A percentile compares a stretch with the other conserved stretches of the same genome.
These are phyloP conservation scores for Hesperophylax magnus DNA, from an alignment of 1,140 invertebrate genomes.

Conservation along the genomic window DNA sequence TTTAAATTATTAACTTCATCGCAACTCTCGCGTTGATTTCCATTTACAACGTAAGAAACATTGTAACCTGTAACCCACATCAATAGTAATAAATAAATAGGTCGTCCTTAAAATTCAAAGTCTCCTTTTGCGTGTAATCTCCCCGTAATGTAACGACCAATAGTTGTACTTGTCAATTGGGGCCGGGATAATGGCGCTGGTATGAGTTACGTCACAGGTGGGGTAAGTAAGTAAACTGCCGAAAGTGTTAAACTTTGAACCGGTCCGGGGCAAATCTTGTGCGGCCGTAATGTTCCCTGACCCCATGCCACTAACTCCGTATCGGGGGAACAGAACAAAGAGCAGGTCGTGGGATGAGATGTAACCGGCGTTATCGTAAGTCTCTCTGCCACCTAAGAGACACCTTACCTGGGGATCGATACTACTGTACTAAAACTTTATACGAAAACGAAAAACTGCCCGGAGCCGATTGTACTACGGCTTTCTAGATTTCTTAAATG, in stretches of 20 bases:
- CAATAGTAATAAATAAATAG: no score
- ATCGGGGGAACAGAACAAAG: conserved; percentile 5
- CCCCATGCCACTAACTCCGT: conserved; percentile 12
- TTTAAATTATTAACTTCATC: no score
- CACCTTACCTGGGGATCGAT: background rate
- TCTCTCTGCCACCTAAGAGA: background rate
- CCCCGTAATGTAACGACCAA: no score
- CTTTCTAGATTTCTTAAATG: no score
- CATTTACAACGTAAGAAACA: no score
- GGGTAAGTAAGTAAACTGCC: conserved; percentile 35
- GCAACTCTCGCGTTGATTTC: no score
- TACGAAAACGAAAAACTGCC: no score
- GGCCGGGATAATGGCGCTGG: background rate
- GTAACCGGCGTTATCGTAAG: background rate
- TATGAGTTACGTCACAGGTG: conserved; percentile 12
- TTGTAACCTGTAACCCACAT: no score
- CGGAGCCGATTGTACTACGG: no score
- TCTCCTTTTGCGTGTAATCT: no score
- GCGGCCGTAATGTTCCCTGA: conserved; percentile 42
- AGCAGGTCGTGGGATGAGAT: conserved; percentile 6
- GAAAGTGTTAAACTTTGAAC: conserved; percentile 47
- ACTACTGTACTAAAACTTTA: background rate
- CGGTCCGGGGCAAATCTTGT: conserved; percentile 34
- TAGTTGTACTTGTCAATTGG: background rate
- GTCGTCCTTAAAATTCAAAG: no score